Percentiles rank a stretch among this genome's conserved stretches.
phyloP scores from a whole-genome alignment of 2,888 invertebrate genomes.

The Abrostola triplasia region DNA sequence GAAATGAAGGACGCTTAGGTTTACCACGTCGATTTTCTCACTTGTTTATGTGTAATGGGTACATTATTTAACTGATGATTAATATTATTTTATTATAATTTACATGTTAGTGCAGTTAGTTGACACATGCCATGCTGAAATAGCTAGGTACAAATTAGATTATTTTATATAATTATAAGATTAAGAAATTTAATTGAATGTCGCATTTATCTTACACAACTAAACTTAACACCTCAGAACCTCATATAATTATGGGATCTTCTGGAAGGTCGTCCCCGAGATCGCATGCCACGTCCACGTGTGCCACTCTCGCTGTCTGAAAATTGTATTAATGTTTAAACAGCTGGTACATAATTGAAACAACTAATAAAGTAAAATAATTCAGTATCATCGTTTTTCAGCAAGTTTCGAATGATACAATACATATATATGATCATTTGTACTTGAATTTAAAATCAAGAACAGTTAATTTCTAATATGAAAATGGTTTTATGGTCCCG shows the following conservation, averaged over 20 bases:
- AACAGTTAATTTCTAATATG: no score
- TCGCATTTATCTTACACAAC: slow-evolving; percentile 35
- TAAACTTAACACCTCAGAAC: slow-evolving; percentile 64
- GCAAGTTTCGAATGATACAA: slow-evolving; percentile 10
- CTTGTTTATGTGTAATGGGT: no score
- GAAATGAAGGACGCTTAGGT: no score
- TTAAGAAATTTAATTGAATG: slow-evolving; percentile 29
- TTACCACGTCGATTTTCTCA: no score
- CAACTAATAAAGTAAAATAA: slow-evolving; percentile 1
- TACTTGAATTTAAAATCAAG: background rate
- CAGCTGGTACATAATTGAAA: slow-evolving; percentile 32
- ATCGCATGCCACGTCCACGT: slow-evolving; percentile 80
- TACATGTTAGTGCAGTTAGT: no score
- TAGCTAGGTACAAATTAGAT: background rate
- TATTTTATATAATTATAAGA: slow-evolving; percentile 16
- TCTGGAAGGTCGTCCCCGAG: slow-evolving; percentile 77
- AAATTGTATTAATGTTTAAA: slow-evolving; percentile 45
- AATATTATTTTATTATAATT: no score
- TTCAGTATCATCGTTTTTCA: slow-evolving; percentile 19
- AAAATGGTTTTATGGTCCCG: no score
- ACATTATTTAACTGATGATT: no score
- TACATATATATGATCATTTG: background rate
- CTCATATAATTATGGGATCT: slow-evolving; percentile 78
- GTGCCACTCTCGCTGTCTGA: slow-evolving; percentile 82
- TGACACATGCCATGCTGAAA: background rate